A percentile compares a stretch with the other conserved stretches of the same genome.
These are phyloP conservation scores for Drosophila tsacasi DNA, from an alignment of 1,140 invertebrate species.

Conservation along the genomic window DNA sequence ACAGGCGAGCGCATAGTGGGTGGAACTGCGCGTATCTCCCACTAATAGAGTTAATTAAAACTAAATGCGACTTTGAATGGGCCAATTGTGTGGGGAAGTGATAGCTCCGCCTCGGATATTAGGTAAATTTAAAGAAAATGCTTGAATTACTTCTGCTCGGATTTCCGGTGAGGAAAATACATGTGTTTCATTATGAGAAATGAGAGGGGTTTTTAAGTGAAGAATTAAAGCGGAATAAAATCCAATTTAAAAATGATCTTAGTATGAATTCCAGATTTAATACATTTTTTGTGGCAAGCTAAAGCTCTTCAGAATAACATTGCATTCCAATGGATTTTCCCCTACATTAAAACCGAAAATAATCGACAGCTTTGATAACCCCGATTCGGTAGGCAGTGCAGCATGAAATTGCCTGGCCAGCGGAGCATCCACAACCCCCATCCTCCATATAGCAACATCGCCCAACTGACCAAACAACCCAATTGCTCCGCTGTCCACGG, in stretches of 20 bases:
- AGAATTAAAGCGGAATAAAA: too few relatives aligned
- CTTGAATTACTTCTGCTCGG: background rate
- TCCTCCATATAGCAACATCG: conserved; percentile 9
- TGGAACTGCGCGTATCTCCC: conserved; percentile 33
- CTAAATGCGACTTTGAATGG: conserved; percentile 44
- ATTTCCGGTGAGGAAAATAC: conserved; percentile 1
- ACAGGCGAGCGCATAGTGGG: background rate
- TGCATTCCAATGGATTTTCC: conserved; percentile 1
- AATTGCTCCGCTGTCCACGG: conserved; percentile 77
- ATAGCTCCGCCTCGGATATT: conserved; percentile 18
- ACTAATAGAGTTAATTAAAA: conserved; percentile 60
- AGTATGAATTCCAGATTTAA: too few relatives aligned
- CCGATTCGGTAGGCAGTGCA: conserved; percentile 67
- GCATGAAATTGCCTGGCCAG: conserved; percentile 69
- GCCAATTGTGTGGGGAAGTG: conserved; percentile 33
- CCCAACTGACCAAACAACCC: conserved; percentile 78
- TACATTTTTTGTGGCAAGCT: too few relatives aligned
- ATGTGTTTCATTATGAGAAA: too few relatives aligned
- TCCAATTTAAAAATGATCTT: too few relatives aligned
- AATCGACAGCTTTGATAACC: conserved; percentile 53
- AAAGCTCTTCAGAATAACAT: background rate
- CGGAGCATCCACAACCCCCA: conserved; percentile 24
- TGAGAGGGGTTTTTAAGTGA: too few relatives aligned
- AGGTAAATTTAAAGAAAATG: conserved; percentile 2
- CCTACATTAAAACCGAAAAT: conserved; percentile 4